Conservation (phyloP, 2,888 invertebrate species). For the Drosophila birchii region DNA sequence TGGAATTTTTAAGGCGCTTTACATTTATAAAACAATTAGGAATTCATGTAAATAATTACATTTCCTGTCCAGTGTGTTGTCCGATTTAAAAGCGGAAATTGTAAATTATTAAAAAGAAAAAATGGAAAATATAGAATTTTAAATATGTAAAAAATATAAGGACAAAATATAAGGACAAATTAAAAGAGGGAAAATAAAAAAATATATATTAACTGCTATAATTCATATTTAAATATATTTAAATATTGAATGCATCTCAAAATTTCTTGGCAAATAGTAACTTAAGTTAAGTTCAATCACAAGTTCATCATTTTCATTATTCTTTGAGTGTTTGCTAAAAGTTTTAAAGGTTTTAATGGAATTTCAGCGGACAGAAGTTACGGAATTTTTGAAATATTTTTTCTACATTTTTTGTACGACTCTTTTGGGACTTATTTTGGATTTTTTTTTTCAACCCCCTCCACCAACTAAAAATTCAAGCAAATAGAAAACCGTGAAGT, state of each 20-base stretch:
- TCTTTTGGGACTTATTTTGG: background rate
- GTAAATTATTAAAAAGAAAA: background rate
- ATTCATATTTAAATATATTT: too few species aligned
- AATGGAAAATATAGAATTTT: background rate
- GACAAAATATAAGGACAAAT: background rate
- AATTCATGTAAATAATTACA: conserved; percentile 35
- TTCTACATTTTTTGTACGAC: background rate
- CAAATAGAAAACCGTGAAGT: conserved; percentile 33
- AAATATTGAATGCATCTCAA: background rate
- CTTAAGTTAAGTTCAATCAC: background rate
- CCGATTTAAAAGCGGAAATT: conserved; percentile 12
- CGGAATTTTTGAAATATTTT: background rate
- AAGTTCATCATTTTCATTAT: background rate
- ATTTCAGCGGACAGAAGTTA: conserved; percentile 4
- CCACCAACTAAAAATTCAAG: conserved; percentile 7
- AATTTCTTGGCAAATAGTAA: conserved; percentile 2
- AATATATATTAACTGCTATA: background rate
- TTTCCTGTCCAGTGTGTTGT: background rate
- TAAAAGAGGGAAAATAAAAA: too few species aligned
- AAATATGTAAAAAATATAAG: background rate
- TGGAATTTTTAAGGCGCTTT: conserved; percentile 2
- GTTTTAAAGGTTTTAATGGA: conserved; percentile 16
- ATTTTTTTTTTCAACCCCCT: background rate
- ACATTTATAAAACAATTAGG: conserved; percentile 31
- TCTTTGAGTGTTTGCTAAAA: conserved; percentile 2